These are phyloP conservation scores for Tigriopus japonicus DNA, from an alignment of 1,140 invertebrate genomes.

Conservation along the genomic window DNA sequence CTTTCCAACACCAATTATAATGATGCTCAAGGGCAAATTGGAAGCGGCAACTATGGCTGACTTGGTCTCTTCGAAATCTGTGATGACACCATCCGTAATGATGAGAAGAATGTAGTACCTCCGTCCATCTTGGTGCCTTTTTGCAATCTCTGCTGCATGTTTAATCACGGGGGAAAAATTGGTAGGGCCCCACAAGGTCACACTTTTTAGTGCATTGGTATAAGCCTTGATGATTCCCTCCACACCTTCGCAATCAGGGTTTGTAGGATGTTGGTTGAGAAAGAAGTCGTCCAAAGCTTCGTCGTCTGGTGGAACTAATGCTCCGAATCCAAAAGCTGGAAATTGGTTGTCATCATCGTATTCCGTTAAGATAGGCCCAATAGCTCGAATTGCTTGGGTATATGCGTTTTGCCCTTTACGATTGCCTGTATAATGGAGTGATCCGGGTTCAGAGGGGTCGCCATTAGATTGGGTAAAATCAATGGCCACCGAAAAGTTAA, in stretches of 20 bases:
- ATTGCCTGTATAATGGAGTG: slow-evolving; percentile 31
- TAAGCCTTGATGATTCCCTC: slow-evolving; percentile 32
- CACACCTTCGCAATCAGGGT: slow-evolving; percentile 32
- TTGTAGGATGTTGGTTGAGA: slow-evolving; percentile 31
- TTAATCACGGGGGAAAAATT: slow-evolving; percentile 32
- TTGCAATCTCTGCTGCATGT: slow-evolving; percentile 25
- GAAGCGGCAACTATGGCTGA: slow-evolving; percentile 32
- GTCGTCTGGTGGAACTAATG: slow-evolving; percentile 27
- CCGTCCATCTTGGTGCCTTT: slow-evolving; percentile 23
- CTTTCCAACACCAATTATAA: no score
- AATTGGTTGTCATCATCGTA: slow-evolving; percentile 27
- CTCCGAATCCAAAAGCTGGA: slow-evolving; percentile 31
- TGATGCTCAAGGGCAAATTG: slow-evolving; percentile 35
- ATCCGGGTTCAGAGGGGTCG: slow-evolving; percentile 30
- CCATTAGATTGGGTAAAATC: slow-evolving; percentile 44
- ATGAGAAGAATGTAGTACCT: slow-evolving; percentile 35
- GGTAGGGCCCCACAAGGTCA: slow-evolving; percentile 29
- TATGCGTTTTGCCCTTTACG: slow-evolving; percentile 32
- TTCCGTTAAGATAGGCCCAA: slow-evolving; percentile 38
- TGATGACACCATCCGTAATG: slow-evolving; percentile 37
- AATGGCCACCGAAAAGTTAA: slow-evolving; percentile 39
- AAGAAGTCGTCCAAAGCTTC: slow-evolving; percentile 31
- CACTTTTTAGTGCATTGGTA: slow-evolving; percentile 22
- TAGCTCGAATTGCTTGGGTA: slow-evolving; percentile 31
- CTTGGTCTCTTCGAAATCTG: slow-evolving; percentile 22